Conservation (phyloP, 2,888 invertebrate species). For the Ommatoiulus sabulosus region DNA sequence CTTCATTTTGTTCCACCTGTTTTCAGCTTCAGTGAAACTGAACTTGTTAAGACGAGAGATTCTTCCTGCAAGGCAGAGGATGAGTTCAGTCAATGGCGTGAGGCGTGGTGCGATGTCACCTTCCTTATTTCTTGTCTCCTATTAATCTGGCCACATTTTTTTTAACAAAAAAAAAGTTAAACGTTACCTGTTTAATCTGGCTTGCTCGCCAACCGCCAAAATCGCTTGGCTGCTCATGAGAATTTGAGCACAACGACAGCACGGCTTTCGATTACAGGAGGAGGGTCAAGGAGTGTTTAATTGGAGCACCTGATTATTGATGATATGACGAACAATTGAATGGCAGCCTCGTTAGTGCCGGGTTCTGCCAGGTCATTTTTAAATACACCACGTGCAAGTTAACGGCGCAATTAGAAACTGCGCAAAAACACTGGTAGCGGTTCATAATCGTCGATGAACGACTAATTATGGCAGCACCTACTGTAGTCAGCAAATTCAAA, state of each 20-base stretch:
- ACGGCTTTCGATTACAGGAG: background rate
- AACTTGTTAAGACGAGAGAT: background rate
- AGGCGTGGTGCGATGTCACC: background rate
- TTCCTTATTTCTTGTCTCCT: background rate
- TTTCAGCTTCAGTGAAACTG: constrained; percentile 28
- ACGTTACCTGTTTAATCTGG: background rate
- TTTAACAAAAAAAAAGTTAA: background rate
- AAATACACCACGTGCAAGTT: background rate
- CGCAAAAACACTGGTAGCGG: constrained; percentile 28
- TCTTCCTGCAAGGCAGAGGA: background rate
- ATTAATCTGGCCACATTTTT: background rate
- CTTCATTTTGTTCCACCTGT: background rate
- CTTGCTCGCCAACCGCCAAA: background rate
- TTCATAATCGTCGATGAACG: background rate
- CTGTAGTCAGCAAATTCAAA: background rate
- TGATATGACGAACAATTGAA: constrained; percentile 32
- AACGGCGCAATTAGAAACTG: background rate
- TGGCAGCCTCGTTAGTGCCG: constrained; percentile 16
- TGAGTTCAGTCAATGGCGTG: constrained; percentile 6
- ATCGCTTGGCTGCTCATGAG: constrained; percentile 14
- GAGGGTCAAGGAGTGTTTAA: background rate
- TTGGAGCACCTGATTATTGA: background rate
- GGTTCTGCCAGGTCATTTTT: constrained; percentile 12
- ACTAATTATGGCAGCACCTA: background rate
- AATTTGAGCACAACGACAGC: constrained; percentile 6